phyloP scores from a whole-genome alignment of 2,888 invertebrate species.

The Sarcophaga caerulescens region DNA sequence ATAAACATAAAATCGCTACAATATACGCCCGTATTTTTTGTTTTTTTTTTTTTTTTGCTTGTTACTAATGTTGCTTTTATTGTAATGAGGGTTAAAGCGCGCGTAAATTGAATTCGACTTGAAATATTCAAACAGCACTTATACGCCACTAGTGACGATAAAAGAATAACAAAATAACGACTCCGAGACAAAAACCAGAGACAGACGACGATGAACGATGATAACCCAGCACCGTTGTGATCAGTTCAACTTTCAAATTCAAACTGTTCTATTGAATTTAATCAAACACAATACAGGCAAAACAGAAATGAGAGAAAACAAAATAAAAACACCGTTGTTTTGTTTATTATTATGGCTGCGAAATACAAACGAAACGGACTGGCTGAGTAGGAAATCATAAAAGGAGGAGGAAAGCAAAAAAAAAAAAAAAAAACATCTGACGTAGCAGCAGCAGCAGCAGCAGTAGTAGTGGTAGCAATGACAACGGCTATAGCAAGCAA shows the following conservation, averaged over 20 bases:
- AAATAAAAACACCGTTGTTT: conserved; percentile 53
- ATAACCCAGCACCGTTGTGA: conserved; percentile 45
- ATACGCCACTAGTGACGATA: conserved; percentile 63
- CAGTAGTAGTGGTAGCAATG: conserved; percentile 3
- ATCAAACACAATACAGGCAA: conserved; percentile 49
- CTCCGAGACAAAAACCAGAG: too few species aligned
- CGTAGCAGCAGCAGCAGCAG: background rate
- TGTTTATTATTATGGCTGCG: conserved; percentile 42
- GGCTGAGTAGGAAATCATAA: conserved; percentile 37
- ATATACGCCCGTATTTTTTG: conserved; percentile 9
- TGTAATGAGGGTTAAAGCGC: conserved; percentile 29
- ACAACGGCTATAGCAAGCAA: conserved; percentile 22
- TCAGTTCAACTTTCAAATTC: conserved; percentile 64
- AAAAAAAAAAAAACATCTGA: conserved; percentile 27
- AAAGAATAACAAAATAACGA: background rate
- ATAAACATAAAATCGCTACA: conserved; percentile 7
- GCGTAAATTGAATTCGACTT: conserved; percentile 55
- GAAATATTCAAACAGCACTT: conserved; percentile 49
- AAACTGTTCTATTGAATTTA: conserved; percentile 61
- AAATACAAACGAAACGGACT: background rate
- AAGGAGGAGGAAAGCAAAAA: conserved; percentile 38
- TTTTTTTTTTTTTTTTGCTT: too few species aligned
- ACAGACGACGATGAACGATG: conserved; percentile 23
- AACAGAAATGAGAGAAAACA: conserved; percentile 20
- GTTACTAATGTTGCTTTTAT: background rate